phyloP scores from a whole-genome alignment of 2,113 vertebrate genomes.

The Gymnogyps californianus region DNA sequence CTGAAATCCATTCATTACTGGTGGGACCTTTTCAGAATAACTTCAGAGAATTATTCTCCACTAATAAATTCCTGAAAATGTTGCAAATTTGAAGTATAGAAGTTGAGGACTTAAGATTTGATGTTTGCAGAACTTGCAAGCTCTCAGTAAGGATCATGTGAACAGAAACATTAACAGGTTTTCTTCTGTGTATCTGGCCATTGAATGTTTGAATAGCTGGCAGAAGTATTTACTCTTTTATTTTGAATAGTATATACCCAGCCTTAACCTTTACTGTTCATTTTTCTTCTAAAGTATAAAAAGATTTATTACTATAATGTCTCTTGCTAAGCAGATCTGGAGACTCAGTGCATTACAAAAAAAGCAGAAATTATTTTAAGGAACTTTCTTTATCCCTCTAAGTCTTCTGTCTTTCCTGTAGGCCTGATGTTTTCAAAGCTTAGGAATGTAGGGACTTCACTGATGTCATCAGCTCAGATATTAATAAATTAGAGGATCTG shows the following conservation, averaged over 20 bases:
- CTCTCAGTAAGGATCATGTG: background rate
- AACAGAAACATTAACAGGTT: background rate
- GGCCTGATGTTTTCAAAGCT: background rate
- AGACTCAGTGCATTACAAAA: background rate
- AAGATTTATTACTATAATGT: background rate
- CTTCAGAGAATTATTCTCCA: background rate
- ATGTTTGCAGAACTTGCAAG: background rate
- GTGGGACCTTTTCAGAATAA: background rate
- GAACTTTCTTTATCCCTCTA: background rate
- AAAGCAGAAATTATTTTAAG: background rate
- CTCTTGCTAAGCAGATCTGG: background rate
- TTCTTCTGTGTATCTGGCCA: background rate
- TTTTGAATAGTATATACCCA: background rate
- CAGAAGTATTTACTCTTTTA: background rate
- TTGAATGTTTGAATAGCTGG: slow-evolving; percentile 25
- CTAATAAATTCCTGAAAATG: background rate
- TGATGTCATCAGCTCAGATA: background rate
- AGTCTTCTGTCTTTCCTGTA: background rate
- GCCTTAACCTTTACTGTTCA: slow-evolving; percentile 14
- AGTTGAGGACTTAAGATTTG: background rate
- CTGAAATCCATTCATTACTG: background rate
- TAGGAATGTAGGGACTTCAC: background rate
- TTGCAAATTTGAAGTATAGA: background rate
- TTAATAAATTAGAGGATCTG: background rate
- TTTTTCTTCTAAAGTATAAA: background rate